Conservation (phyloP, 2,797 vertebrate genomes). For the Leptodactylus fallax region DNA sequence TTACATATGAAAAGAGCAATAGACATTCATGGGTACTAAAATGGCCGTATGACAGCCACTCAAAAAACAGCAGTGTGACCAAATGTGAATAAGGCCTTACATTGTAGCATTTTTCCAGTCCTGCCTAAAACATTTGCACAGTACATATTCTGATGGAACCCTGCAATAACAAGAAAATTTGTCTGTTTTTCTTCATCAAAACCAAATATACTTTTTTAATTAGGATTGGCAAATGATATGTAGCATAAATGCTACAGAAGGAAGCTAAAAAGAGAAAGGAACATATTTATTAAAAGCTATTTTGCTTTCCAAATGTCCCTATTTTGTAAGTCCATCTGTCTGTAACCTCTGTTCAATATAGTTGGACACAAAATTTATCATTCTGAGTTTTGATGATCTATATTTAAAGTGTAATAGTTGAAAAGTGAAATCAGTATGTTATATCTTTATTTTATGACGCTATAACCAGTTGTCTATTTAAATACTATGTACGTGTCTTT, state of each 20-base stretch:
- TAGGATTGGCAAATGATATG: not conserved
- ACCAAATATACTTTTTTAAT: not conserved
- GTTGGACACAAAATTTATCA: not conserved
- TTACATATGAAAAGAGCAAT: no score
- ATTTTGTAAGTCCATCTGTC: not conserved
- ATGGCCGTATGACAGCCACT: no score
- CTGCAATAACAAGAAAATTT: no score
- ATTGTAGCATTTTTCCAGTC: no score
- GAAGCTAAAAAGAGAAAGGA: not conserved
- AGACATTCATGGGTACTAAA: no score
- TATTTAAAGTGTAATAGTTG: not conserved
- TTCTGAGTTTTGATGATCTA: not conserved
- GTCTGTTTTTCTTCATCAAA: no score
- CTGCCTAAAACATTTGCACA: no score
- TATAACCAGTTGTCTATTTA: no score
- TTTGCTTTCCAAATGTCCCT: not conserved
- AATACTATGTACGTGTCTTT: no score
- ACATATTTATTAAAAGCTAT: not conserved
- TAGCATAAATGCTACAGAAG: not conserved
- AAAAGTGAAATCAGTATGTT: not conserved
- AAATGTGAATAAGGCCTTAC: no score
- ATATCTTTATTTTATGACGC: not conserved
- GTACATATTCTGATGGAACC: no score
- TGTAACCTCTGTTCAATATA: not conserved
- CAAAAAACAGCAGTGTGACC: no score